phyloP scores from a whole-genome alignment of 2,888 invertebrate genomes.

The Agrochola lychnidis region DNA sequence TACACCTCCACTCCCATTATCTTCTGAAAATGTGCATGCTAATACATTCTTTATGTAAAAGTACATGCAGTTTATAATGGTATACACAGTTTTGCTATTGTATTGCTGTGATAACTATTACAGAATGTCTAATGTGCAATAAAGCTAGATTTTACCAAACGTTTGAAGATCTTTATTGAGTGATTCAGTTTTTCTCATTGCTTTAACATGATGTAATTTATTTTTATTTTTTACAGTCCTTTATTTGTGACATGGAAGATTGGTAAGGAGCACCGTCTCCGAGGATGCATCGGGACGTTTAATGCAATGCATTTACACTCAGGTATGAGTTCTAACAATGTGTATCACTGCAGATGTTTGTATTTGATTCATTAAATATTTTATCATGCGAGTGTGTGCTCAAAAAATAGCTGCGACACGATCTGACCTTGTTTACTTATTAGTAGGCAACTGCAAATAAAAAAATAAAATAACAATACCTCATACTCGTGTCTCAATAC shows the following conservation, averaged over 20 bases:
- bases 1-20: slow-evolving; percentile 64
- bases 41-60: slow-evolving; percentile 57
- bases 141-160: slow-evolving; percentile 33
- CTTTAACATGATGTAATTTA: slow-evolving; percentile 14
- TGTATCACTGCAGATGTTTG: slow-evolving; percentile 8
- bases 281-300: slow-evolving; percentile 99
- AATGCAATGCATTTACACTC: slow-evolving; percentile 98
- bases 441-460: slow-evolving; percentile 27
- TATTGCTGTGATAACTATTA: slow-evolving; percentile 42
- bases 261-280: slow-evolving; percentile 97
- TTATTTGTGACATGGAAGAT: slow-evolving; percentile 99
- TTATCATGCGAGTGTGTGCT: slow-evolving; percentile 9
- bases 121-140: slow-evolving; percentile 39
- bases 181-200: slow-evolving; percentile 12
- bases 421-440: slow-evolving; percentile 44
- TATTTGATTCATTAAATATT: slow-evolving; percentile 23
- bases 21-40: slow-evolving; percentile 58
- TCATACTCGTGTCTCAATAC: slow-evolving; percentile 7
- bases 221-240: slow-evolving; percentile 92
- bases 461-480: slow-evolving; percentile 19
- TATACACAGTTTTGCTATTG: slow-evolving; percentile 48
- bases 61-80: slow-evolving; percentile 57
- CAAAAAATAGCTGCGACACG: slow-evolving; percentile 16
- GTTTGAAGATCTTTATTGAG: slow-evolving; percentile 5
- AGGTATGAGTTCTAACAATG: slow-evolving; percentile 84